Base-by-base conservation (phyloP, 2,797 vertebrate genomes). In the Myripristis jacobus region DNA sequence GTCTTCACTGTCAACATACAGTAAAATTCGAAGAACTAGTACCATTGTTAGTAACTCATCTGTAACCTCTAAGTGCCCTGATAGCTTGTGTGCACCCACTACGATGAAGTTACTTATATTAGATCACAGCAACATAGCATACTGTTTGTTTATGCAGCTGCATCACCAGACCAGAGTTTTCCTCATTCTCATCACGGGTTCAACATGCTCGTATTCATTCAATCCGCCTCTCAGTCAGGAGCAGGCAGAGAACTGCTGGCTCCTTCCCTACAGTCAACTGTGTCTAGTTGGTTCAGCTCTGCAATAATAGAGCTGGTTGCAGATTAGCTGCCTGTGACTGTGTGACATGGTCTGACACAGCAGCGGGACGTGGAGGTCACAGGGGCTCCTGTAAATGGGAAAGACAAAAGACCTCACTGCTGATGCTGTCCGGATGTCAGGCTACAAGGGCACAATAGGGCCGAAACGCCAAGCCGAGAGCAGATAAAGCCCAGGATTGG, bases 401-500 rank as follows among this genome's bases (percentile, higher is more conserved):
- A 81, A 87, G 77, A 89, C 88, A 87, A 90, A 88, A 80, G 84
- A 71, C 68, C 54, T 63, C 6, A 16, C 70, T 75, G 77, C 84
- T 84, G 84, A 85, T 85, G 85, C 84, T 65, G 81, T 83, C 84
- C 85, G 85, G 87, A 92, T 91, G 90, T 90, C 90, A 79, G 76
- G 86, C 77, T 82, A 59, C 66, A 73, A 67, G 79, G 70, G 82
- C 73, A 92, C 87, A 93, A 92, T 89, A 77, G 75, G 66, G 38
- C 74, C 54, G 47, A 86, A 86, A 85, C 77, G 59, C 77, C 60
- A 69, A 83, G 83, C 74, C 25, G 59, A 64, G 74, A 66, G 70
- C 64, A 87, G 79, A 87, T 86, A 89, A 89, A 90, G 79, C 86
- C 69, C 70, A 63, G 77, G 75, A 81, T 83, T 84, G 85, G 79